Percentiles rank a stretch among this genome's conserved stretches.
Evolutionary conservation across 1,140 invertebrate genomes (phyloP).

Genomic region (Diorhabda elongata): DNA sequence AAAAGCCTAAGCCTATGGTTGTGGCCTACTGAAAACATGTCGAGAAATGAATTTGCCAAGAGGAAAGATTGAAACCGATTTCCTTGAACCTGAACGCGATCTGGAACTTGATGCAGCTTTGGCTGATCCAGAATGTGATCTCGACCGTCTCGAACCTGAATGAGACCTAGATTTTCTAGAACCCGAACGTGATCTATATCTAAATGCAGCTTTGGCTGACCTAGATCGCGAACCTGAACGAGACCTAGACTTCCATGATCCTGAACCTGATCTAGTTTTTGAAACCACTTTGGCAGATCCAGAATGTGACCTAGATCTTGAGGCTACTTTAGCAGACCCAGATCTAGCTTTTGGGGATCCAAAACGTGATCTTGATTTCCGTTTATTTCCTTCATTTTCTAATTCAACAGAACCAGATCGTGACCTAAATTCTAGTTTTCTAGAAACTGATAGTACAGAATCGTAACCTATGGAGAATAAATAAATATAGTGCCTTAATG

Average conservation of each 20-base stretch:
- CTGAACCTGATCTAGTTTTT: conserved; percentile 46
- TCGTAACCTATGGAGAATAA: too few relatives aligned
- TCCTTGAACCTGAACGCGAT: conserved; percentile 16
- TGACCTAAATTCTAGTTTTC: too few relatives aligned
- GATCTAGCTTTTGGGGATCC: conserved; percentile 42
- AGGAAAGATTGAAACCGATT: conserved; percentile 38
- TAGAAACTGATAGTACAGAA: too few relatives aligned
- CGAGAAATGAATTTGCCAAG: too few relatives aligned
- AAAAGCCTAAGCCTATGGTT: too few relatives aligned
- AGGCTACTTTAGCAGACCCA: conserved; percentile 25
- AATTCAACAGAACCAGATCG: conserved; percentile 31
- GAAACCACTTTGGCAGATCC: conserved; percentile 32
- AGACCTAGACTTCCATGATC: conserved; percentile 38
- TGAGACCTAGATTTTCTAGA: neutral
- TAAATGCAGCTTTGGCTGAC: conserved; percentile 35
- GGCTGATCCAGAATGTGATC: conserved; percentile 34
- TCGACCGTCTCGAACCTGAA: conserved; percentile 11
- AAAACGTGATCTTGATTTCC: conserved; percentile 45
- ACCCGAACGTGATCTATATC: conserved; percentile 28
- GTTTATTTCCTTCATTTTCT: conserved; percentile 39
- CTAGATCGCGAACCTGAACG: conserved; percentile 35
- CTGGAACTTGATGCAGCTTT: conserved; percentile 43
- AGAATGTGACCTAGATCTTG: too few relatives aligned
- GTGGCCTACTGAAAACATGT: too few relatives aligned
- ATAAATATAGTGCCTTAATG: too few relatives aligned